phyloP scores from a whole-genome alignment of 2,888 invertebrate genomes.

The Polymixis flavicincta region DNA sequence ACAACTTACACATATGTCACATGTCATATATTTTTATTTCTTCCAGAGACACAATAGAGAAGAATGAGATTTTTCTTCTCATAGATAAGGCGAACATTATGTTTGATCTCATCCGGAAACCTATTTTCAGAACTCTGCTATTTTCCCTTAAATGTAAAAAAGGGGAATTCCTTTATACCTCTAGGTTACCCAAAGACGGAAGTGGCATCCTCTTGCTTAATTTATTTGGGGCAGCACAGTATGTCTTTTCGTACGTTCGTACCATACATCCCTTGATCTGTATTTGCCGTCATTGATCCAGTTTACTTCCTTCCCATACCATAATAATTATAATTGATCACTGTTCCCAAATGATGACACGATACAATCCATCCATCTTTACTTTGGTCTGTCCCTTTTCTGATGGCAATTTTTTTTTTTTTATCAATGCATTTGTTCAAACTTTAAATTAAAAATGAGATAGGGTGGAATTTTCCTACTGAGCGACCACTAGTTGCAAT shows the following conservation, averaged over 20 bases:
- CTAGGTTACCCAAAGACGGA: background rate
- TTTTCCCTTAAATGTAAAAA: background rate
- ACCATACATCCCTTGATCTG: background rate
- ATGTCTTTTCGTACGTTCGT: background rate
- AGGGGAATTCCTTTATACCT: background rate
- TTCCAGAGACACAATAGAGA: background rate
- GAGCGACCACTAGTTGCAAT: too few relatives aligned
- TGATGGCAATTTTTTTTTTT: too few relatives aligned
- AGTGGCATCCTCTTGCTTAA: background rate
- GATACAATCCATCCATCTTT: background rate
- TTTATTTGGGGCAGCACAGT: background rate
- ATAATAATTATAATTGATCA: too few relatives aligned
- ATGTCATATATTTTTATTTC: slow-evolving; percentile 34
- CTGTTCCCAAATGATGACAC: background rate
- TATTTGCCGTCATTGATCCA: too few relatives aligned
- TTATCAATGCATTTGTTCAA: too few relatives aligned
- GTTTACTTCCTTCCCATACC: too few relatives aligned
- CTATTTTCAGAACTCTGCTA: background rate
- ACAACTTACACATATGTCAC: slow-evolving; percentile 27
- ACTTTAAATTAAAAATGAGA: too few relatives aligned
- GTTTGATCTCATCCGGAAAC: background rate
- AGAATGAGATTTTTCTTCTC: background rate
- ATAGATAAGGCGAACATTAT: background rate
- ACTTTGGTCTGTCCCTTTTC: background rate
- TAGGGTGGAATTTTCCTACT: too few relatives aligned